Base-by-base conservation (phyloP, 2,888 invertebrate genomes). In the Pomacea canaliculata region DNA sequence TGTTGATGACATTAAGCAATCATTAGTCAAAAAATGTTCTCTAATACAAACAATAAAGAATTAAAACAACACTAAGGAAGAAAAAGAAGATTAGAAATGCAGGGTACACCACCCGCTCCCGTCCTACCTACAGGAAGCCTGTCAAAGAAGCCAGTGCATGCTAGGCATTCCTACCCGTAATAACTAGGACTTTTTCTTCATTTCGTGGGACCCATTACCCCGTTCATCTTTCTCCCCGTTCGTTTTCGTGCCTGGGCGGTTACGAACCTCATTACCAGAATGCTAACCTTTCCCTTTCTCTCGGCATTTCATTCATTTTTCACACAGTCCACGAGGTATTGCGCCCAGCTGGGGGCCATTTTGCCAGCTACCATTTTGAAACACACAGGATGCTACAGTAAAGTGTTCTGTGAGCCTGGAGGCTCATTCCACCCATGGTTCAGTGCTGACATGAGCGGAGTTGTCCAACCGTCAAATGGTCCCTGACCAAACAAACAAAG, bases 401-500 rank as follows among this genome's bases (percentile, higher is more conserved):
- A 37, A 56, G 8, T 56, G 8, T 16, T 16, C 51, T 4, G 10
- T 10, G 10, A 16, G 51, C 51, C 51, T 56, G 7, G 51, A 56
- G 1, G 8, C 51, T 63, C 18, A 23, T 63, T 23, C 63, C 63
- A 10, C 1, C 49, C 19, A 46, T 68, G 68, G 49, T 10, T 46
- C 68, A 68, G 68, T 27, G 68, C 63, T 56, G 51, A 56, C 10
- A 63, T 27, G 27, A 27, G 7, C 63, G 63, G 16, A 10, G 5
- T 19, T 37, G 37, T n/a, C n/a, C 4, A 12, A 19, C 63, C 69
- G 49, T 37, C 59, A 67, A 74, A 74, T 74, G 59, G 69, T 37
- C 56, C 69, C 69, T 69, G 74, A 74, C 74, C 74, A 74, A 74
- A 73, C 68, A 73, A 73, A 62, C 74, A 74, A 23, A 48, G 48